phyloP scores from a whole-genome alignment of 2,888 invertebrate species.

The Mythimna ferrago region DNA sequence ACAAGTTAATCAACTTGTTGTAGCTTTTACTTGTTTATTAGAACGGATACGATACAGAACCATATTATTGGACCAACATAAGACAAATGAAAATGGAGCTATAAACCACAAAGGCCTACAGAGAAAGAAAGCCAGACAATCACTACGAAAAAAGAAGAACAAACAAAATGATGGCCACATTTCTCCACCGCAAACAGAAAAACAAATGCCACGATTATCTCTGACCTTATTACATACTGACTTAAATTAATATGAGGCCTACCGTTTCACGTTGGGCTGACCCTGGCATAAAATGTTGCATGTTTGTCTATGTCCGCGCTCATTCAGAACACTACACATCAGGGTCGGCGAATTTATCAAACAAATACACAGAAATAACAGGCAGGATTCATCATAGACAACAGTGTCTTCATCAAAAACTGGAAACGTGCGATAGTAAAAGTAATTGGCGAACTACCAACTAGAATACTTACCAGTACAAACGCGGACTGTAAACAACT shows the following conservation, averaged over 20 bases:
- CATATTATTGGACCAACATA: slow-evolving; percentile 1
- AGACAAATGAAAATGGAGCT: neutral
- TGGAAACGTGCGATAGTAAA: slow-evolving; percentile 26
- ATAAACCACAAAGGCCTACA: slow-evolving; percentile 5
- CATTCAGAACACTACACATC: slow-evolving; percentile 48
- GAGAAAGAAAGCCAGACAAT: slow-evolving; percentile 24
- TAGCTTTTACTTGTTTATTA: neutral
- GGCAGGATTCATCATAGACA: slow-evolving; percentile 15
- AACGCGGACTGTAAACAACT: too few species aligned
- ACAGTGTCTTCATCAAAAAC: slow-evolving; percentile 22
- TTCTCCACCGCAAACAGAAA: slow-evolving; percentile 38
- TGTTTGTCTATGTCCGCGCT: slow-evolving; percentile 56
- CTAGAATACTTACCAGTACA: neutral
- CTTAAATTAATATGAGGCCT: slow-evolving; percentile 58
- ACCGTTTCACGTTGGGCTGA: slow-evolving; percentile 45
- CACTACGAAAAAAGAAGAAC: slow-evolving; percentile 18
- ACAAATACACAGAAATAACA: slow-evolving; percentile 30
- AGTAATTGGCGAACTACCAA: slow-evolving; percentile 23
- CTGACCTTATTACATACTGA: slow-evolving; percentile 55
- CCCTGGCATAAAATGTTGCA: slow-evolving; percentile 52
- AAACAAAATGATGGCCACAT: slow-evolving; percentile 27
- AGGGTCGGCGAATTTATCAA: slow-evolving; percentile 42
- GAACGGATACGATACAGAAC: neutral
- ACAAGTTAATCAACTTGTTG: slow-evolving; percentile 2
- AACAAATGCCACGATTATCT: slow-evolving; percentile 48